Base-by-base conservation (phyloP, 2,113 vertebrate genomes). In the Campylorhamphus procurvoides region DNA sequence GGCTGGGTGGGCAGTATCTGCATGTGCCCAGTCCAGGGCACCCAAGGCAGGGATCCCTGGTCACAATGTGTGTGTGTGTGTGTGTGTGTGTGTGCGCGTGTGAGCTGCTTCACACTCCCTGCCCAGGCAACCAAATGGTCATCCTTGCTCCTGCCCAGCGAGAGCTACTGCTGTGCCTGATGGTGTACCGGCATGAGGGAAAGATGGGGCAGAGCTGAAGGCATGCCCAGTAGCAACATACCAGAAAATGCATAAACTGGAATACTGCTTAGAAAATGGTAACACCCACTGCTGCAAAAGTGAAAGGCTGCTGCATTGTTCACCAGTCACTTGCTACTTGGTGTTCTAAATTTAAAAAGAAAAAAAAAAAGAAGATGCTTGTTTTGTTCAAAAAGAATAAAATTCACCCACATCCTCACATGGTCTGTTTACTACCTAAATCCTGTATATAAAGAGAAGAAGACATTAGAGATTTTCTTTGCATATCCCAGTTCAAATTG, bases 151-250 rank as follows among this genome's bases (percentile, higher is more conserved):
- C 53, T 25, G 22, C 13, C 27, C 69, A 42, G 33, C 0, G 1
- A 22, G 42, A 80, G 37, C 60, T 58, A 5, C 42, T 40, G 29
- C 69, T 84, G 23, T 1, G 1, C 22, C 77, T 40, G 59, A 29
- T 0, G 2, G 7, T 20, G 16, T 12, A 14, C 39, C 42, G 39
- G 20, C 9, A 2, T 2, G 18, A 14, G 23, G 53, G 52, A 67
- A 62, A 47, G 67, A 22, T 6, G 12, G 11, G 23, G 23, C 39
- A 75, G 40, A 68, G 40, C 13, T 1, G 1, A 87, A 55, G 69
- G 19, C 12, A 19, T 4, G 5, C 31, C 20, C 2, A 6, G 10
- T 17, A 56, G 39, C 31, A 50, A 22, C 0, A 0, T 15, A 47
- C 40, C 12, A 79, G 53, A 20, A 91, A 66, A 73, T 11, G 8